Evolutionary conservation across 2,888 invertebrate species (phyloP), one percentile per base, ranked within the genome.

Genomic region (Tortrix viridana): DNA sequence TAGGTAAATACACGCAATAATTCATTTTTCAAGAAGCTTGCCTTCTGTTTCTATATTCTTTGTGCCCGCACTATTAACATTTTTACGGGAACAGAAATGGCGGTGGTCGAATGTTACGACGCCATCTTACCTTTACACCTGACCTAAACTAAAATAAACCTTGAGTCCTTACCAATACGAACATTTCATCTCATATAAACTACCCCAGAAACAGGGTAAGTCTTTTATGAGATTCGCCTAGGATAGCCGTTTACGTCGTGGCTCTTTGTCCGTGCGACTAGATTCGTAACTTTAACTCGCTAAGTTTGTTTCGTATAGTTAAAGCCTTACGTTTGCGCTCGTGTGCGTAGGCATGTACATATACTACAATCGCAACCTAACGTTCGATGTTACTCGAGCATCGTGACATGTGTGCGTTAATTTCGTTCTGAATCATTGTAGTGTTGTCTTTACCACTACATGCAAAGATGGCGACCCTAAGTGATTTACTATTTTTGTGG

Each of bases 61-160:
- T 49, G 44, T 75, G 81, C 72, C 77, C 72, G 79, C 74, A 79
- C 78, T 78, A 87, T 89, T 89, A 89, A 87, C 84, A 86, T 87
- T 90, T 62, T 90, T 89, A 89, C 86, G 89, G 82, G 74, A 81
- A 85, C 87, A 83, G 88, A 62, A 90, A 89, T 89, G 86, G 87
- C 85, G 81, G 75, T 68, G 65, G 69, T 70, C 69, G 75, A 73
- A 73, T 77, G 76, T 82, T 80, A 79, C 77, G 73, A 75, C 65
- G 70, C 75, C 71, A 75, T 76, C 69, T 71, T 75, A 73, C 65
- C 59, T 58, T 65, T 32, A 52, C 68, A 64, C 47, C 20, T 20
- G 59, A 49, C 59, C 61, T 62, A 66, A 62, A 53, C 71, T 55
- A 82, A 76, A 78, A 74, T 77, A 67, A 50, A 68, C 73, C 76